These are phyloP conservation scores for Oxycera nigricornis DNA, from an alignment of 2,888 invertebrate genomes.

Conservation along the genomic window DNA sequence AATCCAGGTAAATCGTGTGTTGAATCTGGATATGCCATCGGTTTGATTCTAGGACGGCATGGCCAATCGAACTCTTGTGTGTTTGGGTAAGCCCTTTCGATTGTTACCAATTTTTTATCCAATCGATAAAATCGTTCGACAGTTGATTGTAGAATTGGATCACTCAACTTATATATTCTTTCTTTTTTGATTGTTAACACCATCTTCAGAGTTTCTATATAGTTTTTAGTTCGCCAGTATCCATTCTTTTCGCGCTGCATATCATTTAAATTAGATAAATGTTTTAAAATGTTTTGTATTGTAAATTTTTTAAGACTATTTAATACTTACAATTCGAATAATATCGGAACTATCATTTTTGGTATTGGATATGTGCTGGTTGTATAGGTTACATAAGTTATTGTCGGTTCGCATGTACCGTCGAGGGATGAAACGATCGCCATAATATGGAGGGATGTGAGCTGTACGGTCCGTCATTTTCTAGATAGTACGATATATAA, in stretches of 20 bases:
- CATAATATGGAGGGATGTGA: slow-evolving; percentile 45
- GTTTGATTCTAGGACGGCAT: slow-evolving; percentile 55
- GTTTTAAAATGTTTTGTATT: no score
- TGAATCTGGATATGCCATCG: slow-evolving; percentile 54
- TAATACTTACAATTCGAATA: slow-evolving; percentile 51
- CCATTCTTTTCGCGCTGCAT: slow-evolving; percentile 47
- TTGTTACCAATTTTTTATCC: not conserved
- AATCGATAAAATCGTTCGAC: not conserved
- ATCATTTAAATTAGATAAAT: no score
- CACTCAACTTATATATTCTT: slow-evolving; percentile 52
- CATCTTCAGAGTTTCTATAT: slow-evolving; percentile 50
- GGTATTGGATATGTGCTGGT: not conserved
- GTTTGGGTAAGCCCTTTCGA: slow-evolving; percentile 41
- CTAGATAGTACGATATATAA: no score
- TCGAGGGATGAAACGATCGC: slow-evolving; percentile 60
- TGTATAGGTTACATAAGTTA: not conserved
- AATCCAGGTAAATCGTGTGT: slow-evolving; percentile 58
- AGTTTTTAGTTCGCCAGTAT: slow-evolving; percentile 53
- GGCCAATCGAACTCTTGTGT: slow-evolving; percentile 55
- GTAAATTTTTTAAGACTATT: no score
- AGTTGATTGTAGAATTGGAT: slow-evolving; percentile 39
- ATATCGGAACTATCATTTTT: slow-evolving; percentile 49
- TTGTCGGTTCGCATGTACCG: slow-evolving; percentile 52
- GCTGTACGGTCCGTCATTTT: not conserved
- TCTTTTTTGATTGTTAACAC: slow-evolving; percentile 50